Conservation (phyloP, 2,797 vertebrate genomes). For the Discoglossus pictus region DNA sequence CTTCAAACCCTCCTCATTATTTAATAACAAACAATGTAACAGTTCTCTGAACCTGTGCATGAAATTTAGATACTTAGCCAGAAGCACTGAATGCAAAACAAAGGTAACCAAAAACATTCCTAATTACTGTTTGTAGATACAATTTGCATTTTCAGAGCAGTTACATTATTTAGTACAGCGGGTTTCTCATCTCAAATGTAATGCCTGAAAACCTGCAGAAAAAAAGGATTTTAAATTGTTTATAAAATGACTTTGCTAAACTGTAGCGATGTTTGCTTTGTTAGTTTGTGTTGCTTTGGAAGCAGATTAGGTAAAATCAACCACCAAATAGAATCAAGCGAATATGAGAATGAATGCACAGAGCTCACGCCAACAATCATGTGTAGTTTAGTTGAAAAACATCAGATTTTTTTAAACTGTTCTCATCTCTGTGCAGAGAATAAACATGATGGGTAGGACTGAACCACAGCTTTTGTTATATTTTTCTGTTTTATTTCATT, state of each 20-base stretch:
- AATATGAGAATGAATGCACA: too few species aligned
- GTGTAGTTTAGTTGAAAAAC: too few species aligned
- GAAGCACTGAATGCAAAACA: slow-evolving; percentile 67
- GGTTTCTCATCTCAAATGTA: slow-evolving; percentile 13
- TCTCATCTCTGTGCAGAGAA: too few species aligned
- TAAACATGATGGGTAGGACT: too few species aligned
- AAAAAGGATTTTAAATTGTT: slow-evolving; percentile 2
- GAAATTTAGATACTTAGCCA: slow-evolving; percentile 69
- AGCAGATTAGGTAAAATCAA: slow-evolving; percentile 47
- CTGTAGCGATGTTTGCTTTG: slow-evolving; percentile 28
- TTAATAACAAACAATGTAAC: slow-evolving; percentile 56
- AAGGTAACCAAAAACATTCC: slow-evolving; percentile 64
- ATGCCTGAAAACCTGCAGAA: slow-evolving; percentile 31
- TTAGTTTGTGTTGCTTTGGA: slow-evolving; percentile 42
- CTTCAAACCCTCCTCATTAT: slow-evolving; percentile 50
- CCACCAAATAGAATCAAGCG: background rate
- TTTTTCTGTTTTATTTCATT: too few species aligned
- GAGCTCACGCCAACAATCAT: too few species aligned
- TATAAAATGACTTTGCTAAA: background rate
- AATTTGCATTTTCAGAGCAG: slow-evolving; percentile 69
- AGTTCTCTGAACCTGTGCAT: slow-evolving; percentile 63
- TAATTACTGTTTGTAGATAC: slow-evolving; percentile 62
- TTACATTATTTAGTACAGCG: slow-evolving; percentile 64
- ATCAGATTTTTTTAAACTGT: too few species aligned
- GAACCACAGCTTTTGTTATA: too few species aligned